These are phyloP conservation scores for Tapera naevia DNA, from an alignment of 2,797 vertebrate species.

Conservation along the genomic window DNA sequence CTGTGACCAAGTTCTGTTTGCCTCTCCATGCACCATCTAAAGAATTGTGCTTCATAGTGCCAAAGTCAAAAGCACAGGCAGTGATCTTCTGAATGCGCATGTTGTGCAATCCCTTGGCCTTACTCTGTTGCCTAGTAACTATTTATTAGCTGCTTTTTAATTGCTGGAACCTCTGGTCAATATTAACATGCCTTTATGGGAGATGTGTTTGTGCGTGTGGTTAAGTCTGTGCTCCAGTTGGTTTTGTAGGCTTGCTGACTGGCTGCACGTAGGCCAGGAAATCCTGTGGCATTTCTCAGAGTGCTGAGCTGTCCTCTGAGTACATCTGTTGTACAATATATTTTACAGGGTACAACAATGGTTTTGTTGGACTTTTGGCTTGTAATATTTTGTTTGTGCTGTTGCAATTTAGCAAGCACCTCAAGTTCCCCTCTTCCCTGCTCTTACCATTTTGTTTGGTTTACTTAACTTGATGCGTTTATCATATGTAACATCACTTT, in stretches of 20 bases:
- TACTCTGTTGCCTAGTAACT: background rate
- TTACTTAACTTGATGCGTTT: background rate
- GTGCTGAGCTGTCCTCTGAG: background rate
- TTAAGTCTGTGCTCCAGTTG: background rate
- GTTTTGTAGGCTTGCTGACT: background rate
- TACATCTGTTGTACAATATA: background rate
- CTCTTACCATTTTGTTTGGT: background rate
- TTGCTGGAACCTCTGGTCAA: background rate
- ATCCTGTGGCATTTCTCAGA: background rate
- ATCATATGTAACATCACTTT: background rate
- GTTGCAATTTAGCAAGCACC: background rate
- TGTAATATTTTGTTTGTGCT: background rate
- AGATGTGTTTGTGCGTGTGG: background rate
- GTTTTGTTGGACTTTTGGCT: background rate
- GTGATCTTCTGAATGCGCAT: fast-evolving
- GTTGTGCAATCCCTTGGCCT: too few species aligned
- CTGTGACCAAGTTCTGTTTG: background rate
- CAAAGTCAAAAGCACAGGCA: too few species aligned
- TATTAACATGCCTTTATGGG: background rate
- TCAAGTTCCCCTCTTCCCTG: background rate
- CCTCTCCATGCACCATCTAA: background rate
- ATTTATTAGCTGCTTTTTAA: background rate
- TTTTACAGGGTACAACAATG: background rate
- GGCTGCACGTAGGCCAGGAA: background rate
- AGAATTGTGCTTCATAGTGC: background rate